A percentile compares a stretch with the other conserved stretches of the same genome.
phyloP scores from a whole-genome alignment of 2,113 vertebrate species.

The Oncorhynchus masou region DNA sequence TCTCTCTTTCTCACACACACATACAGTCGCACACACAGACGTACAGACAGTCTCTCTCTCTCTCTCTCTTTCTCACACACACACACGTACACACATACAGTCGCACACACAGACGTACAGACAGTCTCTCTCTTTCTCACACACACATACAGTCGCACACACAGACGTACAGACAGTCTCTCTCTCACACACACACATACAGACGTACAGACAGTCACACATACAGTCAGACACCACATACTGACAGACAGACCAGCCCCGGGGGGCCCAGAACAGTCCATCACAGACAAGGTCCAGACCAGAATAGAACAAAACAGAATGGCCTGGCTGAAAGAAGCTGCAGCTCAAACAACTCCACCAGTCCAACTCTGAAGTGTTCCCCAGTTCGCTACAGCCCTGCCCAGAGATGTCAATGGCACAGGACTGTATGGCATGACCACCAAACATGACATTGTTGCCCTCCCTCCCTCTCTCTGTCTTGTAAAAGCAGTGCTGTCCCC shows the following conservation, averaged over 20 bases:
- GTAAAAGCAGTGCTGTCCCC: slow-evolving; percentile 56
- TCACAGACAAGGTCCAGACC: slow-evolving; percentile 43
- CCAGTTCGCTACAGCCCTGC: neutral
- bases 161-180: too few species aligned
- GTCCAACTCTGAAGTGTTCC: neutral
- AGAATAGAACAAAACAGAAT: slow-evolving; percentile 32
- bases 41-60: too few species aligned
- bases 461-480: slow-evolving; percentile 14
- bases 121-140: too few species aligned
- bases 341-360: neutral
- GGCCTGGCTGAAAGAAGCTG: neutral
- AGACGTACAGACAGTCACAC: too few species aligned
- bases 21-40: neutral
- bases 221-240: neutral
- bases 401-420: slow-evolving; percentile 15
- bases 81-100: too few species aligned
- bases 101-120: slow-evolving; percentile 3
- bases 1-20: neutral
- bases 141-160: slow-evolving; percentile 18
- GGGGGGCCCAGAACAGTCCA: neutral
- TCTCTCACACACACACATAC: neutral
- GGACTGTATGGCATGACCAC: slow-evolving; percentile 6
- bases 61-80: too few species aligned
- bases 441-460: slow-evolving; percentile 2
- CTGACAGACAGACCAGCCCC: slow-evolving; percentile 6